phyloP scores from a whole-genome alignment of 1,140 invertebrate species.

The Aphis gossypii region DNA sequence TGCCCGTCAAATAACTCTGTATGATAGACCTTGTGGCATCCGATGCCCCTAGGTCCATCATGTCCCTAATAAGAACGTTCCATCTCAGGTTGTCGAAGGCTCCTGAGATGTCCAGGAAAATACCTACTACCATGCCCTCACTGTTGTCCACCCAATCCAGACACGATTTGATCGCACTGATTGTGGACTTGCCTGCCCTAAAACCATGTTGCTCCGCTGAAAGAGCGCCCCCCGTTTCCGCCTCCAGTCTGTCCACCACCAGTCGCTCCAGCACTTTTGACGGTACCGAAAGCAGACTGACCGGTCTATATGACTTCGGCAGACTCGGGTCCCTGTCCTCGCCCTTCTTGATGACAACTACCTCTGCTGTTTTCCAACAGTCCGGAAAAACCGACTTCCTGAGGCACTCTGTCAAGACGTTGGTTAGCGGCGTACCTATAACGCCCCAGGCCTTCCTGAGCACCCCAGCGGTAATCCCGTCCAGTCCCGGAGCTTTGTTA shows the following conservation, averaged over 20 bases:
- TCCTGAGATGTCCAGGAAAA: background rate
- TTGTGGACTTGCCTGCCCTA: background rate
- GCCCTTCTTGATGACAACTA: background rate
- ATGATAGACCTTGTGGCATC: background rate
- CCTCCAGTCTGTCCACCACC: background rate
- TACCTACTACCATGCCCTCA: background rate
- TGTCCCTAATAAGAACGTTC: background rate
- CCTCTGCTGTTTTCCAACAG: background rate
- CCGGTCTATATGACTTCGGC: background rate
- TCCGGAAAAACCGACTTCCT: background rate
- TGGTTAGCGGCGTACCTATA: background rate
- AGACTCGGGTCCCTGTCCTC: background rate
- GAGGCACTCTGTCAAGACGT: background rate
- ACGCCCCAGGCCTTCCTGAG: conserved; percentile 7
- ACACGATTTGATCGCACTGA: background rate
- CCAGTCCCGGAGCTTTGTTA: conserved; percentile 12
- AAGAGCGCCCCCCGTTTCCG: background rate
- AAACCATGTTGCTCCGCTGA: background rate
- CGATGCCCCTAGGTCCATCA: background rate
- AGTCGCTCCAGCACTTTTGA: conserved; percentile 24
- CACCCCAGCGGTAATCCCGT: background rate
- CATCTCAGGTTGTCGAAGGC: conserved; percentile 15
- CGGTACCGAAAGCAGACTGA: background rate
- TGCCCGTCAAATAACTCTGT: background rate
- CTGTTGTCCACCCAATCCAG: background rate